Base-by-base conservation (phyloP, 2,113 vertebrate genomes). In the Corapipo altera region DNA sequence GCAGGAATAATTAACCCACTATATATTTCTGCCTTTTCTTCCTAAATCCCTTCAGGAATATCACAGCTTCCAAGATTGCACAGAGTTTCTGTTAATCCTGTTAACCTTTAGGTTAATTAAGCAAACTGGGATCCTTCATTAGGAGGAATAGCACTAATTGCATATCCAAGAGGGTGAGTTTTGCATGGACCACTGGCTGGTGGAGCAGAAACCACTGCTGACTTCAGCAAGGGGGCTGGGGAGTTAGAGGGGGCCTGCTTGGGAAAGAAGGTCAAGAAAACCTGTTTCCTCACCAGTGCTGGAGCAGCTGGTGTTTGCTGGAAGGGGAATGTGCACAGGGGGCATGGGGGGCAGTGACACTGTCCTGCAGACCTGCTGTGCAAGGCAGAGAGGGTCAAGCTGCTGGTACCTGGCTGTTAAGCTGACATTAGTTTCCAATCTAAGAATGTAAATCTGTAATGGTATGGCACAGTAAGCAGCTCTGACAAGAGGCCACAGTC, bases 81-180 rank as follows among this genome's bases (percentile, higher is more conserved):
- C 9, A 24, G 87, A 65, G 16, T 10, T 71, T 30, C 75, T 51
- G 67, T 33, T 74, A 92, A 96, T 86, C 88, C 72, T n/a, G 39
- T 90, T 88, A 93, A 77, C 64, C 48, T 65, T 52, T 23, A 32
- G 39, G 76, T 96, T 72, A 91, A 87, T 93, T 59, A 92, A 61
- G 65, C 70, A 77, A 79, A 14, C 49, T 5, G 49, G 49, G 75
- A 69, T 33, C 37, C n/a, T 72, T 94, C 72, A 32, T 82, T 81
- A 87, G 62, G n/a, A 88, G 48, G n/a, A 94, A 70, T 3, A 37
- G 55, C 37, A 26, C 92, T 93, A 69, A 92, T 71, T 84, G 73
- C 65, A 2, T 30, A 41, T 32, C 78, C 0, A 0, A 80, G 59
- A 52, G 73, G 61, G 57, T 61, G 59, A 80, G 48, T 70, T 94